Evolutionary conservation across 2,113 vertebrate species (phyloP), one percentile per base, ranked within the genome.

Genomic region (Glareola pratincola): DNA sequence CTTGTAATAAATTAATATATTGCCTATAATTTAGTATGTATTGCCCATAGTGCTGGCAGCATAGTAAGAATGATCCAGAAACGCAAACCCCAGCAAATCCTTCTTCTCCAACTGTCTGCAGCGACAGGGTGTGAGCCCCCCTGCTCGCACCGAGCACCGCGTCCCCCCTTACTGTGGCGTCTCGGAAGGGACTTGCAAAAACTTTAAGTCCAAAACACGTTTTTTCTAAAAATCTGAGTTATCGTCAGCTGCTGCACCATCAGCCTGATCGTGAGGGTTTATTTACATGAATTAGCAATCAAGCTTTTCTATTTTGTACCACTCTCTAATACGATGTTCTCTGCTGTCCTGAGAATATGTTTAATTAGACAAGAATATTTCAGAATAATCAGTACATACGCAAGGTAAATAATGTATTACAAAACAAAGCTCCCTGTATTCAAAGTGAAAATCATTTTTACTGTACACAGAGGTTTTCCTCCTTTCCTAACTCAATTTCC

Each of bases 71-170:
- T 0, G 0, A 20, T 36, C 21, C 69, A 27, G 73, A 76, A 85
- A n/a, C 2, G 30, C n/a, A 53, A 69, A 79, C 4, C 30, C 39
- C 26, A 60, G 39, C 24, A 50, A 82, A 43, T 12, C 36, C 29
- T 41, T 64, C 62, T 68, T 34, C 45, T 60, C 74, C 39, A 26
- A 29, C 36, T 43, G 32, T n/a, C n/a, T 62, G 60, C 51, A 87
- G 10, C 0, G 1, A 20, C 51, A 67, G 37, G 12, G 71, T 68
- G 50, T 36, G 36, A 84, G 13, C 54, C 19, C 51, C 12, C 43
- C 54, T 10, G 3, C 36, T 8, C 8, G n/a, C 2, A 3, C 43
- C 4, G 1, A 68, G 50, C 59, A 9, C 32, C 2, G 0, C 0
- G 0, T 41, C 59, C 41, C 19, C 50, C 1, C 2, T 6, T 24